Evolutionary conservation across 1,140 invertebrate genomes (phyloP).

Genomic region (Caerostris darwini): DNA sequence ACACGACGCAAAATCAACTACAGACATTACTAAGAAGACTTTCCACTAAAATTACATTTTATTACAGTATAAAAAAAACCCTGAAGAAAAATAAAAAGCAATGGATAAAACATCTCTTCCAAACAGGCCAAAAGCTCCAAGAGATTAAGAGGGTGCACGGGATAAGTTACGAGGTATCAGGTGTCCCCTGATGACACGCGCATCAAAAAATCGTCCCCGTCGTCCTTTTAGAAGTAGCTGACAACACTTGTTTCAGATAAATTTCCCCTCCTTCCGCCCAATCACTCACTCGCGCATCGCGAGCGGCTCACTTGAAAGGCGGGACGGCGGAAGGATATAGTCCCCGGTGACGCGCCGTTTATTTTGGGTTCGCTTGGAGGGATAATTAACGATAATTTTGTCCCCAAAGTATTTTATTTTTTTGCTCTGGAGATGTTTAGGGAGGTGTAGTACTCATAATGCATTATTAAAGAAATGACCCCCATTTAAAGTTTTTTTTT

Average conservation of each 20-base stretch:
- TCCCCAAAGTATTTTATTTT: neutral
- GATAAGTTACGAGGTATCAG: constrained; percentile 77
- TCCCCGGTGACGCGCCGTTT: constrained; percentile 36
- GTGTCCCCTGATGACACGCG: constrained; percentile 72
- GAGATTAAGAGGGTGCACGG: constrained; percentile 54
- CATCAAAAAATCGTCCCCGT: constrained; percentile 75
- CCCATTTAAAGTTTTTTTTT: neutral
- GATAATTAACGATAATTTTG: constrained; percentile 69
- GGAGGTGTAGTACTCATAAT: neutral
- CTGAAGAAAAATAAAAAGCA: neutral
- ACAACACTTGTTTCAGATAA: constrained; percentile 77
- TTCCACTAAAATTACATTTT: too few relatives aligned
- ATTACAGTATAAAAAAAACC: neutral
- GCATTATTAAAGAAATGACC: constrained; percentile 15
- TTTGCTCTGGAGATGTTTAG: neutral
- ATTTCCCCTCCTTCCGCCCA: constrained; percentile 57
- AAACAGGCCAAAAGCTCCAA: constrained; percentile 51
- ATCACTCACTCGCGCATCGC: constrained; percentile 58
- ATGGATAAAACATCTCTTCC: constrained; percentile 18
- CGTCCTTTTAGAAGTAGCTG: constrained; percentile 75
- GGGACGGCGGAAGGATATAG: constrained; percentile 45
- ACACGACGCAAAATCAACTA: too few relatives aligned
- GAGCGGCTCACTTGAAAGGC: constrained; percentile 68
- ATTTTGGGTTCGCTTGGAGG: constrained; percentile 52
- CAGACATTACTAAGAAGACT: too few relatives aligned